Evolutionary conservation across 2,797 vertebrate species (phyloP), one percentile per base, ranked within the genome.

Genomic region (Coregonus ussuriensis): DNA sequence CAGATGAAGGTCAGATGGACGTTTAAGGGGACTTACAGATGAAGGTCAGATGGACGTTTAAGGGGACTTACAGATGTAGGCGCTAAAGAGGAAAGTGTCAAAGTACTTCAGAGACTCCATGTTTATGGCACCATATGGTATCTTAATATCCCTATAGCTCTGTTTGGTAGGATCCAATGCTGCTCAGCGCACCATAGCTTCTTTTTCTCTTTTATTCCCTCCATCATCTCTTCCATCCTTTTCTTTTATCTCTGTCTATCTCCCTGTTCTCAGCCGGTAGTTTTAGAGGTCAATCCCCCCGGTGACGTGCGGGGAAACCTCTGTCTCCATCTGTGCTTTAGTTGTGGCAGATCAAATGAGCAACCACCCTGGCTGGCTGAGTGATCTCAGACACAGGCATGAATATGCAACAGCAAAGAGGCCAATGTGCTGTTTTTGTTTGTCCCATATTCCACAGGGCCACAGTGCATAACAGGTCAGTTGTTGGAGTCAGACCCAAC

Each of bases 91-190:
- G 87, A 88, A 88, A 86, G 89, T 89, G 91, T 93, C 89, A 92
- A 90, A 92, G 92, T 79, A 90, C 92, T 91, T 91, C 76, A 85
- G 89, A 93, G 88, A 88, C 89, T 81, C 74, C 85, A 85, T 88
- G 91, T 92, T 92, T 91, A 90, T 89, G 85, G 84, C 88, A 87
- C 89, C 91, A 92, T 94, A 92, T 92, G 91, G 89, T 88, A 47
- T 86, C 89, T 91, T 93, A 91, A 93, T 89, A 87, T 83, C 85
- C 80, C 63, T 52, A 81, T 82, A 81, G 83, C 82, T 79, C 81
- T 77, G 87, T 88, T 92, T 85, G 83, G 79, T n/a, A 86, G 84
- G 85, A 84, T 81, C 84, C 85, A 75, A 69, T 54, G 74, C 71
- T 75, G 76, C 73, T 68, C 35, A 2, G 66, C 72, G 76, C 73